Base-by-base conservation (phyloP, 2,113 vertebrate genomes). In the Geothlypis trichas region DNA sequence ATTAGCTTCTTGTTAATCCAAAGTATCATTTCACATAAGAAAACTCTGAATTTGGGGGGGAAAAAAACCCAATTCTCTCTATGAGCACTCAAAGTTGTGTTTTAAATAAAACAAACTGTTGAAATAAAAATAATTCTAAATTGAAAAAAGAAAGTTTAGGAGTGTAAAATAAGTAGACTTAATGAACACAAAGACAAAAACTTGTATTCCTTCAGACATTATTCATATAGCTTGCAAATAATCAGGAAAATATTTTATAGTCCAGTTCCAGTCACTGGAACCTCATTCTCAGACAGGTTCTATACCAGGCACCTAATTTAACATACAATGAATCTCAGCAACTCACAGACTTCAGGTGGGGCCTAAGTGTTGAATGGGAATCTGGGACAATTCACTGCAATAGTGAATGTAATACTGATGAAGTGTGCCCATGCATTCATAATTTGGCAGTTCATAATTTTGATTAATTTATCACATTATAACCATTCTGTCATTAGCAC, bases 21-120 rank as follows among this genome's bases (percentile, higher is more conserved):
- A 46, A 77, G 11, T 47, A 28, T 35, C 0, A 33, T n/a, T 84
- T 89, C 57, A 33, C 11, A 7, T 57, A 37, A 35, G 7, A 84
- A 68, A 35, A 23, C 1, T 65, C 16, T 47, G 46, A 59, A 52
- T 65, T 68, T 42, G 7, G 5, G 4, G 26, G 8, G 3, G 6
- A 28, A 51, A 22, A 28, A 42, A 15, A 5, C 2, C 0, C 3
- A 27, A 23, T 42, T 15, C 4, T 37, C 12, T 44, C 8, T 28
- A 58, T 26, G 69, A 81, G 4, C 18, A 81, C 8, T 61, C 19
- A 90, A 81, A 84, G 0, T 3, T 87, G 41, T 35, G 4, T 14
- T 82, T 67, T 59, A 72, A 89, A 77, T 68, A 27, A 12, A 84
- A 37, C 7, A 39, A 88, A 33, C 7, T 52, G 17, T 16, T 76